Base-by-base conservation (phyloP, 2,888 invertebrate species). In the Xylota sylvarum region DNA sequence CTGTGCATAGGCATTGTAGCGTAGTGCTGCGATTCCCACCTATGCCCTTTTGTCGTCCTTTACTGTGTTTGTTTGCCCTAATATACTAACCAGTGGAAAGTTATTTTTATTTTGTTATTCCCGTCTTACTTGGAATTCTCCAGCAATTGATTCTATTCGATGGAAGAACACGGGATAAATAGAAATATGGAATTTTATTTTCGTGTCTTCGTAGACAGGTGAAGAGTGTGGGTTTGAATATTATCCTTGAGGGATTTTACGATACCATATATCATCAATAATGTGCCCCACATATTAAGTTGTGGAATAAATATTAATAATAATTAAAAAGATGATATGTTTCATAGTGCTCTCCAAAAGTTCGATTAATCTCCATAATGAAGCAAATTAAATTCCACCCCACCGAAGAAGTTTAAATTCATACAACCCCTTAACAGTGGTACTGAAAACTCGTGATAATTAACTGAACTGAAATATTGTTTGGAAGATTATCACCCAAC, bases 141-240 rank as follows among this genome's bases (percentile, higher is more conserved):
- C 14, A 19, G 7, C 65, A 56, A 76, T 76, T 76, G 76, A 76
- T 76, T 77, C 17, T 56, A 23, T 76, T 52, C 67, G 58, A 77
- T 58, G 12, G n/a, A 32, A 60, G 19, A 19, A 19, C 23, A 27
- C 43, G 32, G 37, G n/a, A 30, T 3, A 35, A 32, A 10, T 4
- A 10, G 64, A 32, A 52, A 48, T 48, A 37, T 50, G 37, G 48
- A 67, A n/a, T 58, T 58, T 35, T 32, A 27, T 14, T 17, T 23
- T 52, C 12, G n/a, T n/a, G 35, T 4, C 10, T 46, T 12, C 6
- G 30, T 1, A 17, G 3, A 12, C 40, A 40, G 4, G 12, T 40
- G 12, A 12, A 14, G n/a, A 14, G 12, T 3, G 35, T 14, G n/a
- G 48, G 23, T 37, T 52, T 72, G 5, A 35, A 55, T 64, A 55